Conservation (phyloP, 2,113 vertebrate species). For the Dipodomys ordii region DNA sequence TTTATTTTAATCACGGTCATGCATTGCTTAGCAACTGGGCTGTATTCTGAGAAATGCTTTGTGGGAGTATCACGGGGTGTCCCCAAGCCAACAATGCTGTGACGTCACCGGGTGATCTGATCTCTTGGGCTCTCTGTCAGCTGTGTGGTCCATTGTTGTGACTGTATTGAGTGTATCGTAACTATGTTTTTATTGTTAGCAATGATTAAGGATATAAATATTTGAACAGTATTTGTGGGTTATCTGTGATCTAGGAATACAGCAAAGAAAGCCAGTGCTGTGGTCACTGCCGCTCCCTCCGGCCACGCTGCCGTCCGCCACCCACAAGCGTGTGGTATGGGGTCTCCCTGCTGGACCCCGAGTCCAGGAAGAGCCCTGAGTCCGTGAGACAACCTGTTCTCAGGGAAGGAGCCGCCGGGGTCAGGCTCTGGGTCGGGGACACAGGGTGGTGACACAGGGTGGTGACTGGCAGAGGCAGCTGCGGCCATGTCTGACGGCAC, state of each 20-base stretch:
- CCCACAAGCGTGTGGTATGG: no score
- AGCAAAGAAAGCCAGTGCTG: not conserved
- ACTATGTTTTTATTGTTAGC: not conserved
- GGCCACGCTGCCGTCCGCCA: no score
- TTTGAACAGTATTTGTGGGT: not conserved
- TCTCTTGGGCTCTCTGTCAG: not conserved
- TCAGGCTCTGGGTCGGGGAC: not conserved
- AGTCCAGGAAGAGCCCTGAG: not conserved
- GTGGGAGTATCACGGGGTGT: not conserved
- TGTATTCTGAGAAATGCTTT: not conserved
- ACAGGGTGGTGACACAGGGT: no score
- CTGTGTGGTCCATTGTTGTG: not conserved
- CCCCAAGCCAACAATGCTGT: not conserved
- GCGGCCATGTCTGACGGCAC: slow-evolving; percentile 52
- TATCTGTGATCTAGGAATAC: not conserved
- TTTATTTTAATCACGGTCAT: not conserved
- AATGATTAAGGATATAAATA: not conserved
- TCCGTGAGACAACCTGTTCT: not conserved
- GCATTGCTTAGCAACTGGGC: not conserved
- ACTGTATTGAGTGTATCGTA: not conserved
- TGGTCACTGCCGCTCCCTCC: no score
- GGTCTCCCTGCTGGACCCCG: no score
- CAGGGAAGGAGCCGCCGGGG: not conserved
- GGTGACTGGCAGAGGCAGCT: not conserved
- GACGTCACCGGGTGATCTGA: not conserved